Evolutionary conservation across 2,113 vertebrate genomes (phyloP).

Genomic region (Panthera tigris): DNA sequence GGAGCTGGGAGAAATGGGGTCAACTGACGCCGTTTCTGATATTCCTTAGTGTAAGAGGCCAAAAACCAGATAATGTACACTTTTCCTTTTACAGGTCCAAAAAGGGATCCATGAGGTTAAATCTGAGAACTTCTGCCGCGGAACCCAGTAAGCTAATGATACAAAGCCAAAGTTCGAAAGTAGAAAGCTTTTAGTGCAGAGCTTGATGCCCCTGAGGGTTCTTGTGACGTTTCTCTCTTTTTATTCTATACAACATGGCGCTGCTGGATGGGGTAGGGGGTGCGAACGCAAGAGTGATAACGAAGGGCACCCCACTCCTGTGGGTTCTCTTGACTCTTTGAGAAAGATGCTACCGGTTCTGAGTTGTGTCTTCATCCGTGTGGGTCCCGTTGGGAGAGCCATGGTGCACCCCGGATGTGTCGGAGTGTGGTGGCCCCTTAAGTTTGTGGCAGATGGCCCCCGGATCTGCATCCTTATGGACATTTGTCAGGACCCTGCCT

Average conservation of each 20-base stretch:
- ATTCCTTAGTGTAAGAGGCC: constrained; percentile 36
- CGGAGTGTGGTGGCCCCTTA: neutral
- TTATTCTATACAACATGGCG: neutral
- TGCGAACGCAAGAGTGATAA: neutral
- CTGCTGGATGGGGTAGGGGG: neutral
- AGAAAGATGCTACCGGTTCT: neutral
- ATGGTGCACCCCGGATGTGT: rapidly evolving
- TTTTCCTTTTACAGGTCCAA: neutral
- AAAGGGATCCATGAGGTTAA: neutral
- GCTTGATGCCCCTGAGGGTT: neutral
- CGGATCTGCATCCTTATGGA: constrained; percentile 3
- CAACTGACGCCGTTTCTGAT: neutral
- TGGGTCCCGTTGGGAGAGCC: rapidly evolving
- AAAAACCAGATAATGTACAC: neutral
- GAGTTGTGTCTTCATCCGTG: neutral
- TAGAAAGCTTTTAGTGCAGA: neutral
- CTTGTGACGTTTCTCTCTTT: neutral
- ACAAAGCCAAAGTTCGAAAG: neutral
- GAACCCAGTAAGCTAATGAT: neutral
- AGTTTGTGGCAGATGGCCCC: neutral
- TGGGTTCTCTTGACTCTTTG: neutral
- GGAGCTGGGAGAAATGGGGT: neutral
- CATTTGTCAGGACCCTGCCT: neutral
- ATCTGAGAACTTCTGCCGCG: neutral
- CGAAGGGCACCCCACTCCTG: neutral